Evolutionary conservation across 1,140 invertebrate genomes (phyloP), one percentile per base, ranked within the genome.

Genomic region (Zaprionus inermis): DNA sequence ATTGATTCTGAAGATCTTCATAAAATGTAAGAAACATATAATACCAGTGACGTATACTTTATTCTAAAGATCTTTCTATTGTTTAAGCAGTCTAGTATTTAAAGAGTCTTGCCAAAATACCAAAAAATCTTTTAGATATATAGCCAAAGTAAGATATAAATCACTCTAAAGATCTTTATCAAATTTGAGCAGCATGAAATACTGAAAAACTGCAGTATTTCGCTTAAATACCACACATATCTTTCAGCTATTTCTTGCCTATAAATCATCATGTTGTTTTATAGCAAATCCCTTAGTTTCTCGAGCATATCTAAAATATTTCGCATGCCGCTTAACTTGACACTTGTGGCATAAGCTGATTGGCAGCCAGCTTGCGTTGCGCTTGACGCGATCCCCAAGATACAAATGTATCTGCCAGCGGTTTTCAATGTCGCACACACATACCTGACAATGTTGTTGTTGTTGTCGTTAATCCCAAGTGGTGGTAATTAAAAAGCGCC

Each of bases 401-500:
- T 68, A 68, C 70, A 68, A 46, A 36, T 72, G 70, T 60, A 68
- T 72, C 70, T 65, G 34, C 7, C 10, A 22, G 22, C 24, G 46
- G 56, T 58, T 49, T 38, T 54, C 54, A 41, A n/a, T 46, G 52
- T 30, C 38, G 24, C 44, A 3, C 7, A 10, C 7, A 66, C 69
- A 70, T 70, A 74, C 72, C 70, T 72, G 51, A 28, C 14, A 44
- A 22, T 34, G 57, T 7, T 56, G 65, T 55, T 72, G 79, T 55
- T 34, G 57, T 7, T 56, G 65, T 55, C 69, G 79, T 55, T 88
- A 86, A 89, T 86, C 84, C 79, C 69, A 82, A 66, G 59, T 59
- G 69, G 52, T 74, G 79, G 83, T 88, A 83, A 88, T 88, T 86
- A 88, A 86, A 83, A 88, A 82, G 66, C 69, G 79, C 69, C 72